phyloP scores from a whole-genome alignment of 2,113 vertebrate genomes.

The Acanthisitta chloris region DNA sequence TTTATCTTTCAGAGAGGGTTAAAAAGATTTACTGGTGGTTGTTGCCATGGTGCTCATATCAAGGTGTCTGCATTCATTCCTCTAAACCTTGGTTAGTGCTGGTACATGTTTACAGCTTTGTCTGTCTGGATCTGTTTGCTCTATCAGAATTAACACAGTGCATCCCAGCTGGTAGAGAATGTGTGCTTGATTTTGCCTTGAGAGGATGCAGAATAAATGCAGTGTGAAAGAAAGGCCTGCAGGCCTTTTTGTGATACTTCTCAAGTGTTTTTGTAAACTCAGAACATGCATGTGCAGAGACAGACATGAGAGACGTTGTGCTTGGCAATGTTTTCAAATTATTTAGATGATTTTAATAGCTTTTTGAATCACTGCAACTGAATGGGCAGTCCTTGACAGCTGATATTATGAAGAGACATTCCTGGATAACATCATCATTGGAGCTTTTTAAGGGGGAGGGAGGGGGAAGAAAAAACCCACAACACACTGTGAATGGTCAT shows the following conservation, averaged over 20 bases:
- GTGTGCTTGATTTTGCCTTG: neutral
- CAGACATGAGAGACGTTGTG: neutral
- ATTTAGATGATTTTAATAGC: neutral
- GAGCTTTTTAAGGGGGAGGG: neutral
- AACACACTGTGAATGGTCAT: neutral
- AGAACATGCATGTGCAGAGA: neutral
- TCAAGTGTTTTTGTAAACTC: neutral
- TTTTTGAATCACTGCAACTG: neutral
- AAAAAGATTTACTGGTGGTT: neutral
- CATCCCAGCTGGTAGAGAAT: neutral
- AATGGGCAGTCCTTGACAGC: neutral
- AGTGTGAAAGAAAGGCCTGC: neutral
- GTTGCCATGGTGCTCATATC: conserved; percentile 38
- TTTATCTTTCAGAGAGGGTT: neutral
- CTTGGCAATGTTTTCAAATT: neutral
- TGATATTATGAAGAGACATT: neutral
- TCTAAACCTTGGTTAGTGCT: neutral
- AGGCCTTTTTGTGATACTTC: neutral
- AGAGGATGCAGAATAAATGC: neutral
- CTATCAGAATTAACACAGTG: neutral
- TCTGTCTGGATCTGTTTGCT: neutral
- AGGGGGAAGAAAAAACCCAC: accelerated
- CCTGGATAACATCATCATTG: neutral
- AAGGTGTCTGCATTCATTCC: neutral
- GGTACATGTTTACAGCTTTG: neutral